A percentile compares a stretch with the other conserved stretches of the same genome.
Evolutionary conservation across 2,113 vertebrate genomes (phyloP).

Genomic region (Vidua macroura): DNA sequence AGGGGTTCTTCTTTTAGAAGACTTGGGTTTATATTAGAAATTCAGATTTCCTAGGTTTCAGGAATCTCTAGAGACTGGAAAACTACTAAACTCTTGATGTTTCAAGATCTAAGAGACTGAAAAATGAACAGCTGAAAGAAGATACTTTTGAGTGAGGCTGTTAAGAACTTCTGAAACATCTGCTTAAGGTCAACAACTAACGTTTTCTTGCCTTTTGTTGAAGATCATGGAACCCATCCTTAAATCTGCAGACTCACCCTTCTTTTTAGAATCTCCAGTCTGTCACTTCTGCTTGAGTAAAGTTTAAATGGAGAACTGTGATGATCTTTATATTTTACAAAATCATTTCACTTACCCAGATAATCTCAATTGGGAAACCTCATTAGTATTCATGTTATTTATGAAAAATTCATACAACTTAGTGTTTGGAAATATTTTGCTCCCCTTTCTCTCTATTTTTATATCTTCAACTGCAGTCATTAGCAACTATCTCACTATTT

Average conservation of each 20-base stretch:
- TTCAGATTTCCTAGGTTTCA: neutral
- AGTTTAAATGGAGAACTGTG: neutral
- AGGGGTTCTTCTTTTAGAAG: neutral
- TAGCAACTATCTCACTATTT: neutral
- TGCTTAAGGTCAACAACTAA: neutral
- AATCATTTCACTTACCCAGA: neutral
- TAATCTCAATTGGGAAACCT: neutral
- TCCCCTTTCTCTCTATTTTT: neutral
- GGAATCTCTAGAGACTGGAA: neutral
- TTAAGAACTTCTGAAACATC: conserved; percentile 19
- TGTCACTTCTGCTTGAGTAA: neutral
- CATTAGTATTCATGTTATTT: neutral
- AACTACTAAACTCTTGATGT: conserved; percentile 20
- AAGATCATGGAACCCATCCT: neutral
- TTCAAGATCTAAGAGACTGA: conserved; percentile 30
- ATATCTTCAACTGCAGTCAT: neutral
- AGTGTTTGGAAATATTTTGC: neutral
- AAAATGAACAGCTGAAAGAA: conserved; percentile 8
- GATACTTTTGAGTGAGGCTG: neutral
- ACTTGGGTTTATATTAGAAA: neutral
- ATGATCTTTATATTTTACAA: neutral
- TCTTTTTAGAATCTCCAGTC: neutral
- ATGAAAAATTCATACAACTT: neutral
- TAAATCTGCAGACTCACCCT: neutral
- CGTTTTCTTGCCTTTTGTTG: neutral